phyloP scores from a whole-genome alignment of 2,888 invertebrate species.

The Agrilus mali region DNA sequence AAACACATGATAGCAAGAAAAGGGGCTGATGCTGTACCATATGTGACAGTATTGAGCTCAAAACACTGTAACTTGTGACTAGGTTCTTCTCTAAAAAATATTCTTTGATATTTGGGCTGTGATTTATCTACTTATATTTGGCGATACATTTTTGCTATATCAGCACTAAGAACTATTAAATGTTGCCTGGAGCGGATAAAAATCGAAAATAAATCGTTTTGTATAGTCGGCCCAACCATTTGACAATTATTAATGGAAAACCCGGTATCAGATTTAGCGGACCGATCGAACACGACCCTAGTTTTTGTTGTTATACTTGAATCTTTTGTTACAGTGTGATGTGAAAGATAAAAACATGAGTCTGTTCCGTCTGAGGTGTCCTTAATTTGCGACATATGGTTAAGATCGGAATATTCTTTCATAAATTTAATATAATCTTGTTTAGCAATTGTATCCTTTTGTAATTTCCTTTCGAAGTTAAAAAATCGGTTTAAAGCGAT shows the following conservation, averaged over 20 bases:
- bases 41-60: slow-evolving; percentile 2
- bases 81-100: not conserved
- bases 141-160: slow-evolving; percentile 17
- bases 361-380: not conserved
- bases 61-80: not conserved
- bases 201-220: slow-evolving; percentile 9
- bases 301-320: slow-evolving; percentile 9
- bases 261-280: too few relatives aligned
- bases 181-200: slow-evolving; percentile 12
- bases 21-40: slow-evolving; percentile 2
- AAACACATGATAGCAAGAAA: not conserved
- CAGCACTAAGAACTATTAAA: slow-evolving; percentile 14
- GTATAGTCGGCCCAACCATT: slow-evolving; percentile 10
- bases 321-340: slow-evolving; percentile 9
- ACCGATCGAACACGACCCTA: slow-evolving; percentile 9
- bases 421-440: too few relatives aligned
- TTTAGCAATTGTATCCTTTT: too few relatives aligned
- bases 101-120: not conserved
- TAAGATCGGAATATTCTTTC: too few relatives aligned
- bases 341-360: slow-evolving; percentile 7
- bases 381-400: too few relatives aligned
- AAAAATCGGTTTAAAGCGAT: too few relatives aligned
- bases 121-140: slow-evolving; percentile 7
- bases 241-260: too few relatives aligned
- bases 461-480: too few relatives aligned